These are phyloP conservation scores for Pangasianodon hypophthalmus DNA, from an alignment of 2,113 vertebrate genomes.

Conservation along the genomic window DNA sequence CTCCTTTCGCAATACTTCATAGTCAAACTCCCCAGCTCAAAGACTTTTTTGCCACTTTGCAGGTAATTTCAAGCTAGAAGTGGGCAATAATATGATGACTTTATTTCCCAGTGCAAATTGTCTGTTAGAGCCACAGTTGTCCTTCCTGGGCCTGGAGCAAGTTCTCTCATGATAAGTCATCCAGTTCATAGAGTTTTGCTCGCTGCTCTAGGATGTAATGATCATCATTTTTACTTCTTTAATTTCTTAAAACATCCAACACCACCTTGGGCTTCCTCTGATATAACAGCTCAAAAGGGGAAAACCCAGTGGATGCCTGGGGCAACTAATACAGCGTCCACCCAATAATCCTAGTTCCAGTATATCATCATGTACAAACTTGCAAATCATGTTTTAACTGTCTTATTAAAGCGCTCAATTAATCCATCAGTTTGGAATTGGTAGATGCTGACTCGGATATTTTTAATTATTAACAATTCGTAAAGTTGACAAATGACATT, in stretches of 20 bases:
- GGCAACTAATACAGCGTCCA: not conserved
- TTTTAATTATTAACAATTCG: not conserved
- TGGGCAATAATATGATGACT: not conserved
- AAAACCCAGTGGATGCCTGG: not conserved
- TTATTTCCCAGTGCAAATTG: slow-evolving; percentile 1
- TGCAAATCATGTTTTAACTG: not conserved
- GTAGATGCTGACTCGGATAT: not conserved
- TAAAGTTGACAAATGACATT: not conserved
- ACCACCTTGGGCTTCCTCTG: not conserved
- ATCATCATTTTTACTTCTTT: not conserved
- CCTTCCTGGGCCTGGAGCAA: not conserved
- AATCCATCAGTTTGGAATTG: not conserved
- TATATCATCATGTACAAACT: not conserved
- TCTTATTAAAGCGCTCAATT: not conserved
- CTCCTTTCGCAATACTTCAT: not conserved
- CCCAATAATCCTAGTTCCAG: not conserved
- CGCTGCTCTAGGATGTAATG: not conserved
- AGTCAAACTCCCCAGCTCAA: not conserved
- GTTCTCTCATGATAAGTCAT: not conserved
- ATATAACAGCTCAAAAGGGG: not conserved
- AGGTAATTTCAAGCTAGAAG: not conserved
- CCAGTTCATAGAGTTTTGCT: not conserved
- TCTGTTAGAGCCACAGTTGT: not conserved
- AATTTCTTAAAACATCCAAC: not conserved
- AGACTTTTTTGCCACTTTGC: not conserved